phyloP scores from a whole-genome alignment of 1,140 invertebrate species.

The Manduca sexta region DNA sequence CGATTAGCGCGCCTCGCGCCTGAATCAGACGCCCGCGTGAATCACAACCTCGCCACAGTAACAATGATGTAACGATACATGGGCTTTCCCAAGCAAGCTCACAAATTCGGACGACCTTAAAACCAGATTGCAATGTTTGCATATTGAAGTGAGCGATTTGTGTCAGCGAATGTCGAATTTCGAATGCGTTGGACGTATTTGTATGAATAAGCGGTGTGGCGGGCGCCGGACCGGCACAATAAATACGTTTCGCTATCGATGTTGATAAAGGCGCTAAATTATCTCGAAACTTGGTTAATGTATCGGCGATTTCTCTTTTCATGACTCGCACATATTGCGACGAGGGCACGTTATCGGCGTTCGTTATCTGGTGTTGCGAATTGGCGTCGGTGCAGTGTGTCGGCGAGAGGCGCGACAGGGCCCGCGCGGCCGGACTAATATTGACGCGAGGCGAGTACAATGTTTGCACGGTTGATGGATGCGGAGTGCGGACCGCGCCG shows the following conservation, averaged over 20 bases:
- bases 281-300: background rate
- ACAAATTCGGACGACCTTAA: constrained; percentile 32
- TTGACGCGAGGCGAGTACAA: constrained; percentile 43
- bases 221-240: background rate
- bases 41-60: constrained; percentile 26
- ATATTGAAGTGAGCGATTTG: background rate
- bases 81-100: constrained; percentile 23
- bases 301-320: background rate
- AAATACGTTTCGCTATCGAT: background rate
- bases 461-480: constrained; percentile 54
- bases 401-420: too few species aligned
- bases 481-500: constrained; percentile 37
- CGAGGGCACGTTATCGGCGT: constrained; percentile 5
- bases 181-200: too few species aligned
- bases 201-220: too few species aligned
- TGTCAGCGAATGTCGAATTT: background rate
- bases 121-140: constrained; percentile 11
- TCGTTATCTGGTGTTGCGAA: constrained; percentile 3
- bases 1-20: constrained; percentile 13
- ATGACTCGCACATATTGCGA: background rate
- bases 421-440: constrained; percentile 23
- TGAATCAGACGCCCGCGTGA: constrained; percentile 27
- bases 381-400: background rate
- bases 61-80: constrained; percentile 28
- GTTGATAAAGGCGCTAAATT: background rate